Base-by-base conservation (phyloP, 2,797 vertebrate genomes). In the Helostoma temminkii region DNA sequence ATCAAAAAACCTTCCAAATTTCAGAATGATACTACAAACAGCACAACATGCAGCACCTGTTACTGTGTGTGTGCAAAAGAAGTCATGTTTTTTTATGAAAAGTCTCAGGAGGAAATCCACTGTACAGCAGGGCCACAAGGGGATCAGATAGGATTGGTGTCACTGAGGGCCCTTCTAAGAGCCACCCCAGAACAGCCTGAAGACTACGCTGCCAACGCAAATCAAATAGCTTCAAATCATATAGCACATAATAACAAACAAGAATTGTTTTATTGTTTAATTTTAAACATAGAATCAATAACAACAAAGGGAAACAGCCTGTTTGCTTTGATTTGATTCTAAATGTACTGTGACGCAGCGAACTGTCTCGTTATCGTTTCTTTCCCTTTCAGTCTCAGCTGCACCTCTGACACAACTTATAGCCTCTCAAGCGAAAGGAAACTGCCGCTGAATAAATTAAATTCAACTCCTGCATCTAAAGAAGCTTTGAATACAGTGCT, bases 401-500 rank as follows among this genome's bases (percentile, higher is more conserved):
- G 1, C 14, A 55, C 53, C 41, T 42, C 34, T 47, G 56, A 60
- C 34, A n/a, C 43, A 19, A 21, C 25, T 21, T 21, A 15, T 2
- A 52, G 46, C 30, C 16, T 74, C 55, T 45, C 3, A 15, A 41
- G 39, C 28, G 18, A 32, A 37, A 47, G 10, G 28, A 47, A 62
- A 21, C 24, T n/a, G 42, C 36, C 8, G 32, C 14, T 59, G 48
- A 70, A 55, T 71, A 55, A 71, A 60, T 60, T 53, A 15, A 34
- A 19, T 21, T 48, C 24, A 42, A 42, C 49, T 28, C 7, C 14
- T 9, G 4, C 28, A 24, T 53, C 61, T 46, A 15, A 2, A 9
- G 30, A n/a, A 61, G 61, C 45, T 48, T 25, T 37, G 28, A 22
- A n/a, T 42, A 14, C 21, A 37, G 36, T 60, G 39, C 24, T 22